A percentile compares a stretch with the other conserved stretches of the same genome.
Evolutionary conservation across 2,113 vertebrate genomes (phyloP).

Genomic region (Crotalus helleri): DNA sequence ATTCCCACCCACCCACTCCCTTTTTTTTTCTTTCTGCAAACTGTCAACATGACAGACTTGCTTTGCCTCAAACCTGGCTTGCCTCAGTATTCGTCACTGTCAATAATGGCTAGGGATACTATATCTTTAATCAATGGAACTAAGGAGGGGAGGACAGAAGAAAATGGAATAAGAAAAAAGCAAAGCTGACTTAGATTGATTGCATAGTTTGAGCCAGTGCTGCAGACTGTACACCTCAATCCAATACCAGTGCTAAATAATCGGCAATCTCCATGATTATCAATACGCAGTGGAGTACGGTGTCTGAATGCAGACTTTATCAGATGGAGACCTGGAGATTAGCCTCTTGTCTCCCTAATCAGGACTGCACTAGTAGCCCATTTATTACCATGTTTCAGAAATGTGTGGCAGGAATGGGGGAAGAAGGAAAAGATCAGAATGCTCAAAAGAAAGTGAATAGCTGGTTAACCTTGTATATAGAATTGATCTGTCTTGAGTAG

Average conservation of each 20-base stretch:
- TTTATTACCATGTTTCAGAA: conserved; percentile 34
- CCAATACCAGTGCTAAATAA: background rate
- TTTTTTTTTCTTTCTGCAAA: background rate
- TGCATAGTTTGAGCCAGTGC: conserved; percentile 7
- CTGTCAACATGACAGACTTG: background rate
- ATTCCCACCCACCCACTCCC: background rate
- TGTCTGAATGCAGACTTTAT: conserved; percentile 44
- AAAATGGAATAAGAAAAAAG: conserved; percentile 16
- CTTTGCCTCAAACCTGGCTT: background rate
- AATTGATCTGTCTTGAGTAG: background rate
- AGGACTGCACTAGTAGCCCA: conserved; percentile 11
- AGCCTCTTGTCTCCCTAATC: conserved; percentile 36
- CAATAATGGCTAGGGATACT: conserved; percentile 28
- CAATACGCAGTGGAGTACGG: background rate
- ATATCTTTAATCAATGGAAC: conserved; percentile 34
- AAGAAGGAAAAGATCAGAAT: background rate
- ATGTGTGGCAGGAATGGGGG: conserved; percentile 4
- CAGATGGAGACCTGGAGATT: conserved; percentile 40
- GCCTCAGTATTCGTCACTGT: background rate
- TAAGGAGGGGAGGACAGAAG: background rate
- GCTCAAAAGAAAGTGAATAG: conserved; percentile 4
- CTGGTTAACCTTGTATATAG: background rate
- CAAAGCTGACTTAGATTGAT: conserved; percentile 46
- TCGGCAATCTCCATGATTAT: conserved; percentile 11
- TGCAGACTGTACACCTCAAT: conserved; percentile 13